phyloP scores from a whole-genome alignment of 1,140 invertebrate species.

The Drosophila novamexicana region DNA sequence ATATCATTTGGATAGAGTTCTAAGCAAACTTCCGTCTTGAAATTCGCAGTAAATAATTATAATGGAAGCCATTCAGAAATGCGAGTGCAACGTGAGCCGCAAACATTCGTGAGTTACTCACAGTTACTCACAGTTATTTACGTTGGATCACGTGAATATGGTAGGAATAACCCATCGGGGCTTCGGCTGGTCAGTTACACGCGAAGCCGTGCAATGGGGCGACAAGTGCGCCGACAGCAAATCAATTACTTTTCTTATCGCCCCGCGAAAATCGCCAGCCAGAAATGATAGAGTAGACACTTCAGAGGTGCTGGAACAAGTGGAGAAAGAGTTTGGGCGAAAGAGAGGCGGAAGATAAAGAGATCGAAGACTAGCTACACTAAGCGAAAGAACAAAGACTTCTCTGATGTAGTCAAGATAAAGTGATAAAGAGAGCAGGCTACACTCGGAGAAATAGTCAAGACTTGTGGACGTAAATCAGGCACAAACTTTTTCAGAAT shows the following conservation, averaged over 20 bases:
- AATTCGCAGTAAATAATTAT: background rate
- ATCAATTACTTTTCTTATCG: conserved; percentile 66
- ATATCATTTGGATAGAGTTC: background rate
- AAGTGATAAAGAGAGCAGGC: background rate
- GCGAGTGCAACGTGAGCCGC: background rate
- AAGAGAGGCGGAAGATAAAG: background rate
- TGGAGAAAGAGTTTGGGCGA: background rate
- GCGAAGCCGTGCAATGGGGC: background rate
- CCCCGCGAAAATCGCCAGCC: conserved; percentile 15
- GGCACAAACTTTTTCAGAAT: background rate
- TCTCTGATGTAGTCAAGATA: too few species aligned
- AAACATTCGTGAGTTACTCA: background rate
- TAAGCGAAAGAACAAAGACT: background rate
- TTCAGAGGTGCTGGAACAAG: background rate
- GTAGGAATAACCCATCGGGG: background rate
- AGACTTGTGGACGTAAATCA: background rate
- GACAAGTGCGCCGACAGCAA: conserved; percentile 38
- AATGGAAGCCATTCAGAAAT: background rate
- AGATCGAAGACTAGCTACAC: background rate
- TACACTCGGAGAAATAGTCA: background rate
- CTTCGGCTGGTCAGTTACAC: conserved; percentile 28
- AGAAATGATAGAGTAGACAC: conserved; percentile 44
- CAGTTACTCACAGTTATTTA: background rate
- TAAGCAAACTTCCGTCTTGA: background rate
- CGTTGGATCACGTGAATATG: background rate